Evolutionary conservation across 1,140 invertebrate genomes (phyloP), one percentile per base, ranked within the genome.

Genomic region (Ephestia elutella): DNA sequence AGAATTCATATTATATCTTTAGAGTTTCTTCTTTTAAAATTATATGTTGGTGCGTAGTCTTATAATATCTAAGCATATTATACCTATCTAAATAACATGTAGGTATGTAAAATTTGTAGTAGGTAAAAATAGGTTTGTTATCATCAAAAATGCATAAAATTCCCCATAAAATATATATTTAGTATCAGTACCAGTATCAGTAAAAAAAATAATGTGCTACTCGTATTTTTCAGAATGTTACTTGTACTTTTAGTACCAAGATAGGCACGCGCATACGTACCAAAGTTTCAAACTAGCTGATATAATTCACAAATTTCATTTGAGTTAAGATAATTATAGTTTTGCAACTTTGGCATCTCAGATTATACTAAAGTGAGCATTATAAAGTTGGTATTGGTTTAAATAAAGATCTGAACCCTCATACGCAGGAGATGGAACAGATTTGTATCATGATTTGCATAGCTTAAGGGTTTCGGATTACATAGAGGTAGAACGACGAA

Each of bases 371-470:
- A 44, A 44, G 32, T 35, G 32, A 9, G 32, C 32, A 11, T 35
- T 35, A 35, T 35, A 9, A 35, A 35, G 32, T 35, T 35, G 32
- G 10, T 35, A 35, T 35, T 35, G 49, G 10, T 20, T 19, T 13
- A 17, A 50, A 7, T 20, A 50, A 50, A 50, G 18, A 20, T 50
- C 19, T 25, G 21, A 7, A 50, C 49, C 56, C 61, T 13, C 58
- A 65, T 62, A 62, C 61, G 62, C 49, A 38, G 38, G 63, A 58
- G 57, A 67, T 55, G 48, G 28, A 63, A 60, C 66, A 65, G 66
- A 69, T 70, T 72, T 72, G 71, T 74, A 73, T 74, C 68, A 62
- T 59, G 62, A 74, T 74, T 74, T 74, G 70, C 71, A 73, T 76
- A 73, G 71, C 65, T 70, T 70, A 63, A 61, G 64, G 57, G 66